Evolutionary conservation across 2,113 vertebrate genomes (phyloP), one percentile per base, ranked within the genome.

Genomic region (Syngnathus scovelli): DNA sequence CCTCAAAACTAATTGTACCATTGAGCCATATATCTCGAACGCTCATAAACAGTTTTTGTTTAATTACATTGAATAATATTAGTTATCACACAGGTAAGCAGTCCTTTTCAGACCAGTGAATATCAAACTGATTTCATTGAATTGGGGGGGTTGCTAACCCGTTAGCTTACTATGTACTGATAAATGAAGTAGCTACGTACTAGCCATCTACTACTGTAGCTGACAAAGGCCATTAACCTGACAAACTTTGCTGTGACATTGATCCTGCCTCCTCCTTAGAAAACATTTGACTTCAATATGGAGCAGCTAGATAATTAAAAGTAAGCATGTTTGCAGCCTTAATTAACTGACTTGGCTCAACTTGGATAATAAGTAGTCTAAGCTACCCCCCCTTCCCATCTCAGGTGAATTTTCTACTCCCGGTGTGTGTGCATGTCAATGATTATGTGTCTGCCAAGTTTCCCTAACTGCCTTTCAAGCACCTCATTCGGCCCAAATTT

Each of bases 361-460:
- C 7, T 63, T 27, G 5, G 15, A 1, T 33, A 3, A 72, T 61
- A 44, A 23, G 23, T 64, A n/a, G 41, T 41, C 46, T 12, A 48
- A 44, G 27, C 27, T 33, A 18, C 6, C 36, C n/a, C 38, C 23
- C 7, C 39, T 7, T 21, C 6, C 44, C 44, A 36, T 36, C 18
- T 65, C 19, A 46, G 59, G 37, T 59, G 21, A 58, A 27, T 79
- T 72, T 76, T 66, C 44, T 48, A 48, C 74, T 66, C 71, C 44
- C 55, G 64, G 59, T 69, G 66, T 58, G 58, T 39, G 21, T 56
- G 33, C 39, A 46, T 61, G 71, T 64, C 46, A 43, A 68, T 71
- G 76, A 81, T 78, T 67, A 74, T 46, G 49, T 76, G 74, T 76
- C 71, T 72, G 52, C 46, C 37, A 58, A 67, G 58, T 82, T 81